Base-by-base conservation (phyloP, 2,888 invertebrate genomes). In the Metallyticus violacea region DNA sequence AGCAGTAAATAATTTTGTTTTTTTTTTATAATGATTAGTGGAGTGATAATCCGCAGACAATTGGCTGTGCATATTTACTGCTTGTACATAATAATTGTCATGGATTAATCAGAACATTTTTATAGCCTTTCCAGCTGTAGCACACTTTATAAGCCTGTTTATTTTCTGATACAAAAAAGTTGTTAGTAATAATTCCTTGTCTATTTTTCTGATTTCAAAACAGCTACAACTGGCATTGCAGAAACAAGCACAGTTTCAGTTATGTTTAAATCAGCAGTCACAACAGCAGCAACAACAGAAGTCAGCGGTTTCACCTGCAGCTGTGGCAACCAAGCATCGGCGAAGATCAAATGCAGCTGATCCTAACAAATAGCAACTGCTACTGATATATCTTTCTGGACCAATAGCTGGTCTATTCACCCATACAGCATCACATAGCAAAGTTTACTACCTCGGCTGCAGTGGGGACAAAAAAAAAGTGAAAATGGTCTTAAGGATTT, bases 321-420 rank as follows among this genome's bases (percentile, higher is more conserved):
- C 89, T 77, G 89, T 90, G 77, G 90, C 91, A 77, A 90, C 90
- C 27, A 91, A 91, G 89, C 90, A 91, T 81, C 90, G 91, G 89
- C 90, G 91, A 89, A 89, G 91, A 89, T 91, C 91, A 80, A 91
- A 91, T 88, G 90, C 91, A 77, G 91, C 91, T 26, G 91, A 91
- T 87, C 90, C 91, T 85, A 91, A 91, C 89, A 91, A 91, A 90
- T 90, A 90, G 88, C 89, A 62, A 86, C 87, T n/a, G 87, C 27
- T 78, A 22, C 25, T 81, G 81, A 25, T 81, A 40, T 40, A 81
- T 6, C 2, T 81, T 2, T 29, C 25, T 81, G 81, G 30, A 26
- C 26, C 81, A 81, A 29, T 29, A 6, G 25, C 29, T 40, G 81
- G 40, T 40, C 30, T 29, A 81, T 30, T 81, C 81, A 81, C 40